phyloP scores from a whole-genome alignment of 2,888 invertebrate species.

The Pomacea canaliculata region DNA sequence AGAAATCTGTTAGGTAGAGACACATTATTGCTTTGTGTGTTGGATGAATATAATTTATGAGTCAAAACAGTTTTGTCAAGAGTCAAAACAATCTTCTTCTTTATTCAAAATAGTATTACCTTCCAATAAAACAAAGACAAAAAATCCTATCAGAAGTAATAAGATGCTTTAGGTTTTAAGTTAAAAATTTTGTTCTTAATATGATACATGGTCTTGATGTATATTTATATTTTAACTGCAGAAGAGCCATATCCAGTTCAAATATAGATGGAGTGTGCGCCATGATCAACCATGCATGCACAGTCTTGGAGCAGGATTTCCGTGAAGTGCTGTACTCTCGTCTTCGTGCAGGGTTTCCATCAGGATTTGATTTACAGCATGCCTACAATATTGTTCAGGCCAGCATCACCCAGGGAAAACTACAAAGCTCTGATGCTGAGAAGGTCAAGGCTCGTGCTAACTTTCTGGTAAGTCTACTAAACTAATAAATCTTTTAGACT shows the following conservation, averaged over 20 bases:
- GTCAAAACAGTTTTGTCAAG: no score
- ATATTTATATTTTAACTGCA: constrained; percentile 63
- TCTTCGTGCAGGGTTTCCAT: constrained; percentile 83
- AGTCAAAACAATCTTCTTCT: no score
- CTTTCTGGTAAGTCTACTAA: constrained; percentile 77
- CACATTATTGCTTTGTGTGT: neutral
- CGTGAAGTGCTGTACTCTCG: constrained; percentile 80
- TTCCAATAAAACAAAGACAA: no score
- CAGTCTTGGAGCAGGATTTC: constrained; percentile 88
- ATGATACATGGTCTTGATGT: neutral
- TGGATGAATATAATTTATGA: neutral
- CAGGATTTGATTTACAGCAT: constrained; percentile 73
- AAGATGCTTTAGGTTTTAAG: no score
- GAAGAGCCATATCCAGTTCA: constrained; percentile 89
- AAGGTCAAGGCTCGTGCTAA: constrained; percentile 77
- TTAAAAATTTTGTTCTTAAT: neutral
- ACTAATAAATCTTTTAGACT: neutral
- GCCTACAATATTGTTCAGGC: constrained; percentile 87
- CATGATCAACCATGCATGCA: constrained; percentile 92
- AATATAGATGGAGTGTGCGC: constrained; percentile 97
- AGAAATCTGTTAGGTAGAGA: constrained; percentile 86
- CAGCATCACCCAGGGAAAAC: constrained; percentile 83
- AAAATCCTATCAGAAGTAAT: no score
- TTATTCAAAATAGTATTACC: no score
- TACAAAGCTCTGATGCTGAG: constrained; percentile 80